Base-by-base conservation (phyloP, 2,113 vertebrate genomes). In the Ceyx cyanopectus region DNA sequence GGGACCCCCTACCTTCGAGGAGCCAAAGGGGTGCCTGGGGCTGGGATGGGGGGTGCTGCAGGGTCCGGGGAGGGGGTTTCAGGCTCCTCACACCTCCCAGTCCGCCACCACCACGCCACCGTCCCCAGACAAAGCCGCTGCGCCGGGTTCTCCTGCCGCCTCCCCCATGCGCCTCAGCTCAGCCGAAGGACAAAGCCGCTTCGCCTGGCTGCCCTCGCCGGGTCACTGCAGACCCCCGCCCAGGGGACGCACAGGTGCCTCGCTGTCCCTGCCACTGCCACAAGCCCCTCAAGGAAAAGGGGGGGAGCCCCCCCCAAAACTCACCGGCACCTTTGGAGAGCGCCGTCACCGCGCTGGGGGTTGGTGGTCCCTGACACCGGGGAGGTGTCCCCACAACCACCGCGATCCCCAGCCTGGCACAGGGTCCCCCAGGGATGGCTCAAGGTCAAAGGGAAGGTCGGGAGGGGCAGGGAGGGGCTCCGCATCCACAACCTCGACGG, bases 91-190 rank as follows among this genome's bases (percentile, higher is more conserved):
- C 30, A 3, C 15, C 7, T 34, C 45, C 83, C 60, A 43, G 8
- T 14, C 9, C 1, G 16, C 32, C 6, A 16, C 70, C 85, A 58
- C 61, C 26, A 51, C 40, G 32, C 37, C 10, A 30, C 60, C 60
- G 40, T 77, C 90, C 93, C 93, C 91, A 94, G 93, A 94, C 93
- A 94, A 94, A 95, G 91, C 76, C 60, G 4, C 84, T 4, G 84
- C 56, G 48, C 79, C 23, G 79, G 79, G 69, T 23, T 45, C 60
- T 32, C 58, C 89, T 22, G 10, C 62, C 88, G 46, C 85, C 85
- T 60, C 94, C 94, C 88, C 94, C 94, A 50, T 66, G 11, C 87
- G 3, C 67, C 58, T 76, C 48, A 12, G 79, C 93, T 91, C 84
- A 18, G 87, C 51, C 53, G 18, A 80, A 95, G 85, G 94, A 95